Base-by-base conservation (phyloP, 2,113 vertebrate species). In the Oreochromis aureus region DNA sequence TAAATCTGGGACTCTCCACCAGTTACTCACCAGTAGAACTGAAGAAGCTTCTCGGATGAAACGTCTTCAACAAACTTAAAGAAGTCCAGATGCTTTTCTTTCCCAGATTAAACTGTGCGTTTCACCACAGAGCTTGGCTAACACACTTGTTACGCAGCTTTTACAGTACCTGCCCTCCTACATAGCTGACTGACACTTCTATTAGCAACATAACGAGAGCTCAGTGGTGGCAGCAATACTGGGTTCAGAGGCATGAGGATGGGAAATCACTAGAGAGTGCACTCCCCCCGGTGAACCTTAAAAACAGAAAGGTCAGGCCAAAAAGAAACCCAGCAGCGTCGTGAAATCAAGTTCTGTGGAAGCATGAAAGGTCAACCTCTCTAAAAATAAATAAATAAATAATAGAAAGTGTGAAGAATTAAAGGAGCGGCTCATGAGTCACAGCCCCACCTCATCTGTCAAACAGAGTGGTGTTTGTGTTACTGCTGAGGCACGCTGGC, bases 351-450 rank as follows among this genome's bases (percentile, higher is more conserved):
- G 69, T 48, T 18, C 24, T 76, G 3, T 48, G 15, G 24, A 76
- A 19, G 16, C 24, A 48, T 30, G 24, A 76, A 48, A 76, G 44
- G 24, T 48, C 71, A 76, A 19, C 24, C 0, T 30, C 44, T 30
- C 24, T 19, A 30, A 27, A 0, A 0, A 16, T 6, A 73, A 63
- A 19, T 0, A 30, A 39, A 66, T 4, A 44, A 71, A 71, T 46
- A 4, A 73, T 46, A 27, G 66, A 73, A 48, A 46, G 13, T 48
- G 22, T 30, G 69, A 73, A 30, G 24, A 76, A 48, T 48, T 48
- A 76, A 76, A 66, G 10, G 32, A 7, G 36, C 18, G 10, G 61
- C 59, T n/a, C 59, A 27, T 15, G 39, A 71, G 3, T 0, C 66
- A 24, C 22, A 71, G 66, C 39, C 8, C n/a, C 58, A 13, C 66